These are phyloP conservation scores for Scelioninae gen. 2 DNA, from an alignment of 2,888 invertebrate species.

Conservation along the genomic window DNA sequence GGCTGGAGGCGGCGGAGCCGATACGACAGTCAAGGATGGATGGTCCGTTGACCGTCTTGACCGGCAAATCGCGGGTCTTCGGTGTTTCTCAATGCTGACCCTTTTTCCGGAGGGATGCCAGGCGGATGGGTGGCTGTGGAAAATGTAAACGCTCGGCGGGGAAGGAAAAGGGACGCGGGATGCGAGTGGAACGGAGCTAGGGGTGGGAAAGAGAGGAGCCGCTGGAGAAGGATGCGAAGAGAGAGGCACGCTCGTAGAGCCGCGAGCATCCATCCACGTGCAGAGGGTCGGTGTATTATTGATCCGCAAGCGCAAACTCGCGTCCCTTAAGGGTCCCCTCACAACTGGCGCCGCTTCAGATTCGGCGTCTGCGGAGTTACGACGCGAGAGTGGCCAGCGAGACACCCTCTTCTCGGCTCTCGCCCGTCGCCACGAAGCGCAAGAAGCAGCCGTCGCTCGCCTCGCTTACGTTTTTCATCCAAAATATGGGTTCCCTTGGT, in stretches of 20 bases:
- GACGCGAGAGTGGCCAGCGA: constrained; percentile 37
- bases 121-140: constrained; percentile 13
- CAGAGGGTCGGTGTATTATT: constrained; percentile 58
- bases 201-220: constrained; percentile 17
- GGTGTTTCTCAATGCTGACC: too few species aligned
- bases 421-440: constrained; percentile 28
- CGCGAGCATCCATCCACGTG: constrained; percentile 60
- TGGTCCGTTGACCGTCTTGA: too few species aligned
- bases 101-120: neutral
- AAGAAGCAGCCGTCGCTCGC: constrained; percentile 22
- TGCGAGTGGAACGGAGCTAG: constrained; percentile 38
- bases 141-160: constrained; percentile 26
- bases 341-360: constrained; percentile 52
- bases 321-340: constrained; percentile 59
- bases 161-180: constrained; percentile 26
- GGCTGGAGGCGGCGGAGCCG: too few species aligned
- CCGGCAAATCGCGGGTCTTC: too few species aligned
- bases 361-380: constrained; percentile 24
- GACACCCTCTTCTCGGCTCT: constrained; percentile 37
- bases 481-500: constrained; percentile 18
- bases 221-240: constrained; percentile 26
- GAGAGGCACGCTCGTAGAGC: constrained; percentile 51
- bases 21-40: too few species aligned
- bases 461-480: neutral
- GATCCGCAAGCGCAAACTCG: constrained; percentile 61